phyloP scores from a whole-genome alignment of 2,888 invertebrate genomes.

The Diplazon laetatorius region DNA sequence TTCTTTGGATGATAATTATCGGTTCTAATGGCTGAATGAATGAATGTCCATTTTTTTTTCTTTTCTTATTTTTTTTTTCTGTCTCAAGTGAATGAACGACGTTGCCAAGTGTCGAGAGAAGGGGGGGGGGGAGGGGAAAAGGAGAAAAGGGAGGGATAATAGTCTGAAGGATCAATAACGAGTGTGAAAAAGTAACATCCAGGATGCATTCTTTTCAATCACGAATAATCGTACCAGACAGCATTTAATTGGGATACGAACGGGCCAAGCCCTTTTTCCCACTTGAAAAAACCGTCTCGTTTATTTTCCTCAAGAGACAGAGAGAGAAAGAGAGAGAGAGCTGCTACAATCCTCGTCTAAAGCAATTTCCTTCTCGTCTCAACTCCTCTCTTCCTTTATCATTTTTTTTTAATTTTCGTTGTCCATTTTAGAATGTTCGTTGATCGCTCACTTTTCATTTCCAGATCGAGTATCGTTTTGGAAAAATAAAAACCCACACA shows the following conservation, averaged over 20 bases:
- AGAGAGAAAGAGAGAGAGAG: no score
- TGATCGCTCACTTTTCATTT: no score
- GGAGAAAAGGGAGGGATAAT: neutral
- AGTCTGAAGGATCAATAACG: slow-evolving; percentile 39
- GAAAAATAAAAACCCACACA: no score
- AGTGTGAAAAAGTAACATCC: slow-evolving; percentile 31
- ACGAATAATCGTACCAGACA: slow-evolving; percentile 69
- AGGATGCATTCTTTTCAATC: slow-evolving; percentile 70
- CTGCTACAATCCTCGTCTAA: slow-evolving; percentile 63
- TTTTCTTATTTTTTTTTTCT: no score
- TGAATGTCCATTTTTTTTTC: no score
- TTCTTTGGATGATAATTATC: neutral
- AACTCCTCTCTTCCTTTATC: neutral
- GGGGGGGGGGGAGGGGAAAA: no score
- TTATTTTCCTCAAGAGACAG: slow-evolving; percentile 38
- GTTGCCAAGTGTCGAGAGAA: no score
- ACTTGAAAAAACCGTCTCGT: neutral
- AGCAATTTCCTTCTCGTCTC: slow-evolving; percentile 44
- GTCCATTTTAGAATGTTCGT: neutral
- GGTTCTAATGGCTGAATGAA: neutral
- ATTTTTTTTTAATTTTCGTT: neutral
- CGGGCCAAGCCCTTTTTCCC: slow-evolving; percentile 54
- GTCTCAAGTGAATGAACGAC: no score
- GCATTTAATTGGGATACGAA: slow-evolving; percentile 66
- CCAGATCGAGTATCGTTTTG: no score